Base-by-base conservation (phyloP, 1,140 invertebrate species). In the Bombus affinis region DNA sequence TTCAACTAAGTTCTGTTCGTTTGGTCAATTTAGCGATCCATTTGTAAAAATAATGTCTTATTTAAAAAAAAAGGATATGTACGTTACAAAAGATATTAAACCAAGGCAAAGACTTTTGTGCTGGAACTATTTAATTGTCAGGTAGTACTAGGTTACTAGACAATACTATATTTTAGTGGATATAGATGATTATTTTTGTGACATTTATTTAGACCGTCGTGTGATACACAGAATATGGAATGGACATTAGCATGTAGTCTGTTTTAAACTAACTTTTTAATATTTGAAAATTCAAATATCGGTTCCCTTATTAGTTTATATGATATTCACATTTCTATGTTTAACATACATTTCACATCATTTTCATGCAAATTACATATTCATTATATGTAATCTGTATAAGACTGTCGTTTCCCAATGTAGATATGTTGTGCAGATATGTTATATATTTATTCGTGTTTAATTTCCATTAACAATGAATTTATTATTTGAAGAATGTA, bases 181-280 rank as follows among this genome's bases (percentile, higher is more conserved):
- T 47, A 28, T 73, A n/a, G 18, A 62, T 68, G 72, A 70, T n/a
- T 28, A n/a, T 39, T 83, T 68, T 70, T 32, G 22, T 83, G 62
- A 77, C 47, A 77, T 83, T 83, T 83, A 77, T 83, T 83, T 77
- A 10, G 13, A 22, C 10, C 39, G 37, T 70, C 6, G 12, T 37
- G 12, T 42, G 28, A 28, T 83, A 77, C 66, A 83, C 35, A 83
- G 44, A 53, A 68, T 57, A 42, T 39, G 44, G 74, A 83, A 77
- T 83, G 62, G 70, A 70, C 3, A 42, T 12, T 83, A 76, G 77
- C 5, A 70, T 57, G 32, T 1, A 77, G n/a, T 53, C 8, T 32
- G 44, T 22, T 42, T 65, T 65, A 35, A 15, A 25, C 1, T 35
- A 10, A 53, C 47, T 35, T 22, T 35, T 74, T 74, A 47, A 5